phyloP scores from a whole-genome alignment of 92 coral and sea anemone genomes.

The Scolanthus callimorphus region DNA sequence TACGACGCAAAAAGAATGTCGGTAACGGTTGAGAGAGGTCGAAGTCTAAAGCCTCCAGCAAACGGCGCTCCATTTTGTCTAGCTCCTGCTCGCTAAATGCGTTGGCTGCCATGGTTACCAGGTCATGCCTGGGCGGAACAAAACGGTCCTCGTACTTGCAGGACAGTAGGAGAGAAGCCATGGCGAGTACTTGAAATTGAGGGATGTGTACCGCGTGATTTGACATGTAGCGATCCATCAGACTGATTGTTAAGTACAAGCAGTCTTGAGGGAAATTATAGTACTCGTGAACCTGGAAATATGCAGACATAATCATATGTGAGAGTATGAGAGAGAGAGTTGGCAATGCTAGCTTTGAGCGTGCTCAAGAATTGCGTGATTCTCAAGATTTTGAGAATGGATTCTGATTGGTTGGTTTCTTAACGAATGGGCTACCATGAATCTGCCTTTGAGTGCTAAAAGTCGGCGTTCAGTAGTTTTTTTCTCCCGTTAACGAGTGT shows the following conservation, averaged over 20 bases:
- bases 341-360: too few species aligned
- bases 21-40: conserved; percentile 50
- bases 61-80: conserved; percentile 34
- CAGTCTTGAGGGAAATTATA: conserved; percentile 53
- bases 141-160: conserved; percentile 64
- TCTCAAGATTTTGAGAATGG: too few species aligned
- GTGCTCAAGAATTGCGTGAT: too few species aligned
- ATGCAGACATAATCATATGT: too few species aligned
- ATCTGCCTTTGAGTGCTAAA: too few species aligned
- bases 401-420: too few species aligned
- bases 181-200: conserved; percentile 45
- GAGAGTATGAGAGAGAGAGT: too few species aligned
- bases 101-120: conserved; percentile 42
- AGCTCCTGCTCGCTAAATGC: conserved; percentile 30
- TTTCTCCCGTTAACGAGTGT: too few species aligned
- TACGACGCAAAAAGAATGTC: conserved; percentile 47
- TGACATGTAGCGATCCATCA: conserved; percentile 48
- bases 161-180: conserved; percentile 42
- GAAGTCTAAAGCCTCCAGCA: conserved; percentile 27
- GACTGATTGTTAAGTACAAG: conserved; percentile 37
- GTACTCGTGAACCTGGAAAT: conserved; percentile 55
- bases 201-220: conserved; percentile 30
- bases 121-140: conserved; percentile 35
- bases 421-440: too few species aligned
- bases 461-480: too few species aligned